Evolutionary conservation across 2,797 vertebrate species (phyloP).

Genomic region (Merluccius polli): DNA sequence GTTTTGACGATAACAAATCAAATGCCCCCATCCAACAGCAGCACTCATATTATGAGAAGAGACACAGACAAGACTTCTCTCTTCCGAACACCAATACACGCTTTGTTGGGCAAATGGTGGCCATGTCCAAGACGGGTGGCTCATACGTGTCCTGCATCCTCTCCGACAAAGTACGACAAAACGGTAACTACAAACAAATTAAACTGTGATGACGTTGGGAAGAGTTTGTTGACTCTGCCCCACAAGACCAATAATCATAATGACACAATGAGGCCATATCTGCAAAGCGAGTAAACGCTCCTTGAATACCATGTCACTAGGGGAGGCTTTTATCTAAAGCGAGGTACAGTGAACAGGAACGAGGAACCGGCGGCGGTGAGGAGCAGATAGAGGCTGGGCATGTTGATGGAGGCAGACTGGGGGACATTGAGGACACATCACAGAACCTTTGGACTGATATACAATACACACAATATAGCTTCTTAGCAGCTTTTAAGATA

Average conservation of each 20-base stretch:
- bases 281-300: neutral
- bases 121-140: too few species aligned
- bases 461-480: neutral
- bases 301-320: neutral
- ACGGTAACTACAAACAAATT: neutral
- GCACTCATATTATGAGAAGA: neutral
- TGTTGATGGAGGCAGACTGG: too few species aligned
- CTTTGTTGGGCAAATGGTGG: too few species aligned
- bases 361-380: too few species aligned
- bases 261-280: neutral
- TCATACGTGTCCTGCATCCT: too few species aligned
- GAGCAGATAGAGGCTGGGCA: too few species aligned
- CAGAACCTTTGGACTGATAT: too few species aligned
- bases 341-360: too few species aligned
- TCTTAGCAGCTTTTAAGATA: too few species aligned
- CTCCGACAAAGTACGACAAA: neutral
- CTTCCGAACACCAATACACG: neutral
- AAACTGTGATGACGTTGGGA: neutral
- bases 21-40: neutral
- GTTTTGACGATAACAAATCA: conserved; percentile 47
- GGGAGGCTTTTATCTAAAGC: too few species aligned
- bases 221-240: neutral
- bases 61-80: conserved; percentile 29
- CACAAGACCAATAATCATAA: neutral
- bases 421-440: too few species aligned